A percentile compares a stretch with the other conserved stretches of the same genome.
These are phyloP conservation scores for Lathronympha strigana DNA, from an alignment of 2,888 invertebrate species.

Conservation along the genomic window DNA sequence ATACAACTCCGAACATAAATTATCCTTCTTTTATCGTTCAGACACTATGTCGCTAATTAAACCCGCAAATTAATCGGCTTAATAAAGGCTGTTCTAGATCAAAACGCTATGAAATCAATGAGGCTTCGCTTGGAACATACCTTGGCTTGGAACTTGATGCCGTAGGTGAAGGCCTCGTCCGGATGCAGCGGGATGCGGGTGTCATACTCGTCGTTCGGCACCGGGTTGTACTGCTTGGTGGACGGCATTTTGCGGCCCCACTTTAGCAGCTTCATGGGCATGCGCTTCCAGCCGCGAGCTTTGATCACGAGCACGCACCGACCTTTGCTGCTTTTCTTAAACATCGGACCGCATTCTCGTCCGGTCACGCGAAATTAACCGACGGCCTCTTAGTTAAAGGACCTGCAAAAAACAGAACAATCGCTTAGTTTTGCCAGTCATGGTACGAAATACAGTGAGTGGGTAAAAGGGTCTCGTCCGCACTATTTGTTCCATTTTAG, in stretches of 20 bases:
- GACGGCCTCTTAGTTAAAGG: constrained; percentile 2
- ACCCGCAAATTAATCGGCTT: too few species aligned
- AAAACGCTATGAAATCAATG: too few species aligned
- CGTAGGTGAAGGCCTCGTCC: constrained; percentile 98
- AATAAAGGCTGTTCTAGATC: too few species aligned
- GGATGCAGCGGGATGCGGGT: constrained; percentile 97
- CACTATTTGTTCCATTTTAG: background rate
- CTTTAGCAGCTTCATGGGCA: constrained; percentile 76
- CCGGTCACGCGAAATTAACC: constrained; percentile 42
- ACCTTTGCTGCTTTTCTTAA: constrained; percentile 67
- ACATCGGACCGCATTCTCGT: constrained; percentile 65
- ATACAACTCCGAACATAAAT: too few species aligned
- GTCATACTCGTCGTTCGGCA: constrained; percentile 98
- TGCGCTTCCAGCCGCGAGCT: constrained; percentile 68
- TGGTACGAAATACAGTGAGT: background rate
- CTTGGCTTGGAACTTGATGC: constrained; percentile 98
- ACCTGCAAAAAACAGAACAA: constrained; percentile 25
- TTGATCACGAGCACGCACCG: constrained; percentile 71
- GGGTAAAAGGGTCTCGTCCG: background rate
- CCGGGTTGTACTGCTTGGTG: constrained; percentile 95
- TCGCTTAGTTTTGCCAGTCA: constrained; percentile 1
- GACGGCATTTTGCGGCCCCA: constrained; percentile 90
- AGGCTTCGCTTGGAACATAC: constrained; percentile 78
- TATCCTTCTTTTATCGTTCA: too few species aligned
- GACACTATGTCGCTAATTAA: too few species aligned